Conservation (phyloP, 2,113 vertebrate species). For the Notothenia rossii region DNA sequence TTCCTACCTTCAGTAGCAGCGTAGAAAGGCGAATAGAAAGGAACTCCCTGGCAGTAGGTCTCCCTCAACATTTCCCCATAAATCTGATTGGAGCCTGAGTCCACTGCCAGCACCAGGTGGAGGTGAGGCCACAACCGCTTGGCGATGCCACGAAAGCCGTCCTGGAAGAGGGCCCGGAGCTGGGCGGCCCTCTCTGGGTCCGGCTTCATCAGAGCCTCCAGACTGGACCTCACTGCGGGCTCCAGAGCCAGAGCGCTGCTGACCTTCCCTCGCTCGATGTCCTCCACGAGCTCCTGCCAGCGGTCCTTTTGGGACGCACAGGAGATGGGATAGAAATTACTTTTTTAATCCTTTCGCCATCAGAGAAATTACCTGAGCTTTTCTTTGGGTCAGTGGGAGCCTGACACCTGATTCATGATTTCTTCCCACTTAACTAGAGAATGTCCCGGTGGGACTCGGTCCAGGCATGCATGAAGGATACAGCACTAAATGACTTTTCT, state of each 20-base stretch:
- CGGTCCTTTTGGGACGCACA: slow-evolving; percentile 51
- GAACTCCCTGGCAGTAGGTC: slow-evolving; percentile 87
- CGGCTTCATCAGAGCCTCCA: slow-evolving; percentile 76
- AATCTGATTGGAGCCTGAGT: slow-evolving; percentile 85
- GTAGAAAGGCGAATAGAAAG: slow-evolving; percentile 92
- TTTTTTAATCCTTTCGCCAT: slow-evolving; percentile 19
- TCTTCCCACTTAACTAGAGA: not conserved
- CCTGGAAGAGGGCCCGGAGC: slow-evolving; percentile 80
- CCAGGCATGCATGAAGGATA: not conserved
- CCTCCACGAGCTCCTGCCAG: slow-evolving; percentile 85
- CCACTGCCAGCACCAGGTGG: slow-evolving; percentile 87
- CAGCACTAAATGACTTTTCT: not conserved
- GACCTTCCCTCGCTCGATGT: slow-evolving; percentile 85
- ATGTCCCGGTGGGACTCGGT: not conserved
- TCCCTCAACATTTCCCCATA: slow-evolving; percentile 84
- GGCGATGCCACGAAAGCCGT: slow-evolving; percentile 86
- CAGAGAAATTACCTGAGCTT: slow-evolving; percentile 20
- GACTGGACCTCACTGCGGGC: slow-evolving; percentile 63
- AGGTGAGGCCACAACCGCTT: slow-evolving; percentile 90
- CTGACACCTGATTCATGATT: slow-evolving; percentile 10
- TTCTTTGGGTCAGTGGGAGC: not conserved
- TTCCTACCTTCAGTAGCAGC: slow-evolving; percentile 86
- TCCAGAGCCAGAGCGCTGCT: slow-evolving; percentile 78
- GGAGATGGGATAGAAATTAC: slow-evolving; percentile 26
- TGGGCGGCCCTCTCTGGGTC: slow-evolving; percentile 82